Evolutionary conservation across 1,140 invertebrate species (phyloP), one percentile per base, ranked within the genome.

Genomic region (Sycobia sp.): DNA sequence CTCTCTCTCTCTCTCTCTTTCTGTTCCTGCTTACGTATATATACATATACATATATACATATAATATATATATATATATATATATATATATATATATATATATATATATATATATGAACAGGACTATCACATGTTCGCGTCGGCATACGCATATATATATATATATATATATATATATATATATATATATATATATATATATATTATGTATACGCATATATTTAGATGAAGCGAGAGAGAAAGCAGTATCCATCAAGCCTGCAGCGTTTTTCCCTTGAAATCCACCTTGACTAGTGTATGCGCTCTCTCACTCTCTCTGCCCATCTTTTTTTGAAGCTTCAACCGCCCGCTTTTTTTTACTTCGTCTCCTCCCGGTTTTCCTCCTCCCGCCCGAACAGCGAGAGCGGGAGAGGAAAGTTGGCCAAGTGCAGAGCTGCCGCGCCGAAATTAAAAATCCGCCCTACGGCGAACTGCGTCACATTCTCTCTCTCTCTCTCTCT

Each of bases 1-100:
- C 66, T 62, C 51, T 62, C 65, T 63, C 53, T 62, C 61, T 68
- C 65, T 70, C 62, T 66, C 66, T 65, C 62, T 61, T 56, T 55
- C n/a, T n/a, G n/a, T n/a, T n/a, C n/a, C n/a, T n/a, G n/a, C n/a
- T n/a, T n/a, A n/a, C n/a, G n/a, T n/a, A n/a, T n/a, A n/a, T n/a
- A n/a, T n/a, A n/a, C n/a, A n/a, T n/a, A n/a, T n/a, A n/a, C n/a
- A n/a, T n/a, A n/a, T n/a, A n/a, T n/a, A n/a, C n/a, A n/a, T n/a
- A n/a, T n/a, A n/a, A n/a, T n/a, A n/a, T n/a, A n/a, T 39, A 39
- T 39, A 39, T 39, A 39, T 39, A 34, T 34, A 34, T 34, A 34
- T 13, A 34, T 34, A 34, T 39, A 39, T 9, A n/a, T 39, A 39
- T 39, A 39, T 32, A 18, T 1, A 29, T 20, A n/a, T n/a, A 13